Evolutionary conservation across 2,113 vertebrate genomes (phyloP).

Genomic region (Elachura formosa): DNA sequence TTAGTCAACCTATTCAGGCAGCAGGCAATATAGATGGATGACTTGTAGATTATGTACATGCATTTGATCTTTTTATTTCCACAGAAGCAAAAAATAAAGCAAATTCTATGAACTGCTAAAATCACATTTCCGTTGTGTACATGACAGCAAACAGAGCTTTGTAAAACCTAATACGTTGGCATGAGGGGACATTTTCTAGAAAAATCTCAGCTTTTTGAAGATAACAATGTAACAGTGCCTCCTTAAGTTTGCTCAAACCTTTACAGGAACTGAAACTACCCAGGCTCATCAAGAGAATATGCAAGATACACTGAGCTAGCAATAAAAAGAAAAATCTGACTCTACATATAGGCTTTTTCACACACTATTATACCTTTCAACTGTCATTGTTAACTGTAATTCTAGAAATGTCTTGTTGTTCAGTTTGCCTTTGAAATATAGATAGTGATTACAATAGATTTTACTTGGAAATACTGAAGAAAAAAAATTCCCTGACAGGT

Average conservation of each 20-base stretch:
- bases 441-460: conserved; percentile 40
- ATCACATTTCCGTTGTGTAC: neutral
- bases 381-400: conserved; percentile 48
- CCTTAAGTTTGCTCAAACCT: conserved; percentile 23
- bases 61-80: neutral
- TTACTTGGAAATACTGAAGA: neutral
- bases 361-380: conserved; percentile 3
- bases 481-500: conserved; percentile 40
- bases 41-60: neutral
- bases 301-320: neutral
- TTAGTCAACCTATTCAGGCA: conserved; percentile 28
- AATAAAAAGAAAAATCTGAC: conserved; percentile 17
- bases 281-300: neutral
- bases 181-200: neutral
- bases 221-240: neutral
- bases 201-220: neutral
- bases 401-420: conserved; percentile 14
- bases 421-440: conserved; percentile 16
- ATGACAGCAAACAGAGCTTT: neutral
- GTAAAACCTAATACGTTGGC: neutral
- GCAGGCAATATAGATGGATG: conserved; percentile 17
- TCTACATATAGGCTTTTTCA: conserved; percentile 7
- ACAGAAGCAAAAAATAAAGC: neutral
- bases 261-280: neutral
- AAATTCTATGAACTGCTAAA: neutral